These are phyloP conservation scores for Penaeus monodon DNA, from an alignment of 2,888 invertebrate genomes.

Conservation along the genomic window DNA sequence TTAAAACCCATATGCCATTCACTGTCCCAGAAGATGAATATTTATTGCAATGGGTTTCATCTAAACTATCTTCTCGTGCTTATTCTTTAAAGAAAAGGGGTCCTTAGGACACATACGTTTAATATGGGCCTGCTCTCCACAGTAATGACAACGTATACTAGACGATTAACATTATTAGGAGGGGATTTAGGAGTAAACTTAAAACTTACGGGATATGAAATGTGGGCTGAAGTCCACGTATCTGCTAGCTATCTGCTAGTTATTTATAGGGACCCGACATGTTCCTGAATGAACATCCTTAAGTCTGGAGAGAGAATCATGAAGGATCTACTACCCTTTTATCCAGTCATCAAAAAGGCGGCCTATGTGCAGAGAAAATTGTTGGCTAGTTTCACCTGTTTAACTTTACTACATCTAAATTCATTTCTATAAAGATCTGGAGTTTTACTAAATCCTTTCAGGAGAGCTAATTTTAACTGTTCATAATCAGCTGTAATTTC, in stretches of 20 bases:
- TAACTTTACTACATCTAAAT: background rate
- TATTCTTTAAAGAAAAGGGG: background rate
- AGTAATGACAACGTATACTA: background rate
- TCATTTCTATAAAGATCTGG: background rate
- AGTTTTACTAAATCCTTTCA: background rate
- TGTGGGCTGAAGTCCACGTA: background rate
- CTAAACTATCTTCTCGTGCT: background rate
- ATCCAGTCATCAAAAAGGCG: constrained; percentile 11
- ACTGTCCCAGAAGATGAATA: constrained; percentile 2
- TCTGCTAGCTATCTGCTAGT: background rate
- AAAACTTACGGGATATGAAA: background rate
- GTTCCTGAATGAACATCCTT: background rate
- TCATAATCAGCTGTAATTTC: background rate
- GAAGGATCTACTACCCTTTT: background rate
- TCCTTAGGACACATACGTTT: background rate
- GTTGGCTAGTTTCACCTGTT: too few species aligned
- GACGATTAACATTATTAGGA: too few species aligned
- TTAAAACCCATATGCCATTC: background rate
- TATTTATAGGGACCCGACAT: background rate
- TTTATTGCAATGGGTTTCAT: background rate
- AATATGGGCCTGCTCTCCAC: constrained; percentile 7
- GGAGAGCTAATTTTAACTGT: constrained; percentile 11
- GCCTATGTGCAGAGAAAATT: background rate
- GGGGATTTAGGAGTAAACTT: too few species aligned
- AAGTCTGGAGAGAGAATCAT: background rate